phyloP scores from a whole-genome alignment of 2,113 vertebrate genomes.

The Carassius carassius region DNA sequence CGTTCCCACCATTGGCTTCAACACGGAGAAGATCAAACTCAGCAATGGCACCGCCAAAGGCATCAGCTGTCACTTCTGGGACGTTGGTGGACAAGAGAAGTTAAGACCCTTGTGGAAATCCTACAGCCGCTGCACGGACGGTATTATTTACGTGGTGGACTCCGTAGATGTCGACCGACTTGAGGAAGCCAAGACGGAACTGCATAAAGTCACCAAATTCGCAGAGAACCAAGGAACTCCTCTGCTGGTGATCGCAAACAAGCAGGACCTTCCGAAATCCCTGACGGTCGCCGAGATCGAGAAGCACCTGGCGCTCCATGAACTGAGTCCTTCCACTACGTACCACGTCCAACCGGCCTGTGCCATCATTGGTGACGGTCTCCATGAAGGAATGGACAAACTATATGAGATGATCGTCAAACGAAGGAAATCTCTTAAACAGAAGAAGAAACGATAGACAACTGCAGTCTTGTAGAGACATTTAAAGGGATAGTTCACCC shows the following conservation, averaged over 20 bases:
- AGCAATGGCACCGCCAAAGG: conserved; percentile 90
- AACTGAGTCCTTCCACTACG: conserved; percentile 87
- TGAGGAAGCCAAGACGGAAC: conserved; percentile 92
- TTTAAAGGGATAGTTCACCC: background rate
- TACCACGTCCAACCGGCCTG: conserved; percentile 96
- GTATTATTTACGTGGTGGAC: conserved; percentile 98
- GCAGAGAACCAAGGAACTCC: conserved; percentile 94
- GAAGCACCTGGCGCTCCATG: conserved; percentile 88
- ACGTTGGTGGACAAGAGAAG: conserved; percentile 95
- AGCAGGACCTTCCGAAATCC: conserved; percentile 94
- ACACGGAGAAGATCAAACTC: conserved; percentile 89
- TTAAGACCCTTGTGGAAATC: conserved; percentile 94
- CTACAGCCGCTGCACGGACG: conserved; percentile 95
- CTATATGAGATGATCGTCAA: conserved; percentile 97
- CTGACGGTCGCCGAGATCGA: conserved; percentile 90
- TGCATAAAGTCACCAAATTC: conserved; percentile 93
- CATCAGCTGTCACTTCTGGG: conserved; percentile 98
- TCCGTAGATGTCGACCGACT: conserved; percentile 93
- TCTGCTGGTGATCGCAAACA: conserved; percentile 95
- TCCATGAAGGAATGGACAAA: conserved; percentile 96
- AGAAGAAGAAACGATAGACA: conserved; percentile 89
- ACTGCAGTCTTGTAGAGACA: background rate
- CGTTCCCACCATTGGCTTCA: conserved; percentile 97
- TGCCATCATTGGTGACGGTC: conserved; percentile 95
- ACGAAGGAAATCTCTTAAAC: conserved; percentile 90